phyloP scores from a whole-genome alignment of 2,113 vertebrate genomes.

The Stercorarius parasiticus region DNA sequence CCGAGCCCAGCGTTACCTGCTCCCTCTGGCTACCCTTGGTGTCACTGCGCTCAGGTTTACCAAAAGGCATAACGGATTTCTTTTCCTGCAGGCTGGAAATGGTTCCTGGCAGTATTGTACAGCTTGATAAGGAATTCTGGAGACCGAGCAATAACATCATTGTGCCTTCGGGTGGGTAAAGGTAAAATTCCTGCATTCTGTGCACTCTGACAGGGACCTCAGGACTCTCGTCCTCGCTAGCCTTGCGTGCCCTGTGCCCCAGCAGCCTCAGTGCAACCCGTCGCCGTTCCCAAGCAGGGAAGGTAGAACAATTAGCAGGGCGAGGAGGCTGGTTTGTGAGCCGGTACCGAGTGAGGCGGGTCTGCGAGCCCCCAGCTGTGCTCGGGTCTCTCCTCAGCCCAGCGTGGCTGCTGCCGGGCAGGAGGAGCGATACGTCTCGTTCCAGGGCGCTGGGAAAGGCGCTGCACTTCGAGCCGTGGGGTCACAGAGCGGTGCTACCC shows the following conservation, averaged over 20 bases:
- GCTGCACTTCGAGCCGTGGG: background rate
- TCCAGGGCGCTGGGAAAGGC: background rate
- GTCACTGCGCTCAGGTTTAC: background rate
- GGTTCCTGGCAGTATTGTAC: background rate
- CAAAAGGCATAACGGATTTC: background rate
- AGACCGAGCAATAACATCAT: background rate
- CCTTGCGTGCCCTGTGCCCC: background rate
- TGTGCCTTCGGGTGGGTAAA: background rate
- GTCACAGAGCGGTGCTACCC: background rate
- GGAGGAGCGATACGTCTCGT: background rate
- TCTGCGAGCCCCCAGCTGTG: background rate
- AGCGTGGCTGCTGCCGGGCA: background rate
- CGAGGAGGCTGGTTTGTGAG: no score
- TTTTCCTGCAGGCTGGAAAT: background rate
- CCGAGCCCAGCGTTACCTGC: rapidly evolving
- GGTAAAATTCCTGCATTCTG: background rate
- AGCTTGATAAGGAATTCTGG: background rate
- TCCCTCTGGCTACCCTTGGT: background rate
- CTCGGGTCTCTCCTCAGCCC: background rate
- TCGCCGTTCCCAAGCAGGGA: background rate
- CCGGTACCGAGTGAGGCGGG: background rate
- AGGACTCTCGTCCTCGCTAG: rapidly evolving
- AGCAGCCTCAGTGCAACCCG: background rate
- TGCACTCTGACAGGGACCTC: background rate
- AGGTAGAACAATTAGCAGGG: background rate